Evolutionary conservation across 2,888 invertebrate species (phyloP).

Genomic region (Phaedon cochleariae): DNA sequence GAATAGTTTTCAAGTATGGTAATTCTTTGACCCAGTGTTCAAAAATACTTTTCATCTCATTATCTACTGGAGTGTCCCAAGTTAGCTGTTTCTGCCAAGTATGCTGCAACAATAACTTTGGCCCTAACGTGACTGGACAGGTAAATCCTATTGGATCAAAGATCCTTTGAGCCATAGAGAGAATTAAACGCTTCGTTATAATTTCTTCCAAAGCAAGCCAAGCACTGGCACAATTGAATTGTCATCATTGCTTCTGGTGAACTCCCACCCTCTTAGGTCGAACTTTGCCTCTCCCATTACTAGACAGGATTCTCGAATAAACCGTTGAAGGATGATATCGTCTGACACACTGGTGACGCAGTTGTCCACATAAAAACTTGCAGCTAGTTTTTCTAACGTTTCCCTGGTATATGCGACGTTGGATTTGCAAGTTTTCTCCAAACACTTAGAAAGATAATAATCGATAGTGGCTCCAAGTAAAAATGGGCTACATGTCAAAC

Average conservation of each 20-base stretch:
- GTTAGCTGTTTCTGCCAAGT: constrained; percentile 28
- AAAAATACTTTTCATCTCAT: neutral
- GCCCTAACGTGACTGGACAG: constrained; percentile 33
- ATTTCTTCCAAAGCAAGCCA: neutral
- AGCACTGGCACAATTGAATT: no score
- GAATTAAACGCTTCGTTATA: constrained; percentile 25
- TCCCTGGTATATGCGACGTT: constrained; percentile 2
- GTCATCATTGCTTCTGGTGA: no score
- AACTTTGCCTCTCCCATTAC: constrained; percentile 24
- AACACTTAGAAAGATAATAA: constrained; percentile 24
- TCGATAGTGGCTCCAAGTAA: constrained; percentile 34
- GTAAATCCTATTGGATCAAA: constrained; percentile 45
- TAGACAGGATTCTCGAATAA: constrained; percentile 15
- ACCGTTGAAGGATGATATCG: constrained; percentile 6
- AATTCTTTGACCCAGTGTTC: neutral
- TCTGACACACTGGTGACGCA: constrained; percentile 28
- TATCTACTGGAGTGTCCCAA: constrained; percentile 17
- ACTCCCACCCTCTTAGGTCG: no score
- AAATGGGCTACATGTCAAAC: constrained; percentile 31
- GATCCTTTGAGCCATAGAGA: constrained; percentile 35
- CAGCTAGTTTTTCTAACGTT: constrained; percentile 4
- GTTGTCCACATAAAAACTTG: constrained; percentile 31
- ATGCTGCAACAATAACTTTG: constrained; percentile 42
- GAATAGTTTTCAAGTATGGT: no score
- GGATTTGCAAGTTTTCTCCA: neutral